phyloP scores from a whole-genome alignment of 2,113 vertebrate species.

The Nematolebias whitei region DNA sequence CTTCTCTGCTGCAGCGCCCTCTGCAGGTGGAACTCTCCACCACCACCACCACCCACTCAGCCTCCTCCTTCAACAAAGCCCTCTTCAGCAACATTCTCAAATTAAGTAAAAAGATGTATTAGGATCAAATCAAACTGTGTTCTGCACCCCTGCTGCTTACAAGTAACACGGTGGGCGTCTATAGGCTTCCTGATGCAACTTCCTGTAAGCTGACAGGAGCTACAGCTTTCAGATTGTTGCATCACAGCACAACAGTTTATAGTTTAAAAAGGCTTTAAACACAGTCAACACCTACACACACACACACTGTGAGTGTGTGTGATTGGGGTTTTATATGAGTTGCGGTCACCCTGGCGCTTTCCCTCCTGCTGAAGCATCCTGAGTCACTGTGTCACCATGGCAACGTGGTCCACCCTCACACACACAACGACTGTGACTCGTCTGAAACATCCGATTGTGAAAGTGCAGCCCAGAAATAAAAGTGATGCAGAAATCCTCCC shows the following conservation, averaged over 20 bases:
- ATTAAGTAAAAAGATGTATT: constrained; percentile 18
- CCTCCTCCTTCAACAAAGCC: neutral
- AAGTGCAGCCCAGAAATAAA: constrained; percentile 2
- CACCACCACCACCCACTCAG: no score
- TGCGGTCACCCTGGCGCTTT: constrained; percentile 37
- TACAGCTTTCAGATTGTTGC: constrained; percentile 71
- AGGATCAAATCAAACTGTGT: constrained; percentile 21
- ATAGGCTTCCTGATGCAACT: constrained; percentile 75
- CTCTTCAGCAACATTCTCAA: neutral
- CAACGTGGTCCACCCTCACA: constrained; percentile 31
- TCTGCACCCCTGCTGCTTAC: constrained; percentile 36
- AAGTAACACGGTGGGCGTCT: constrained; percentile 53
- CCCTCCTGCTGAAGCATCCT: constrained; percentile 56
- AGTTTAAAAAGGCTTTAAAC: constrained; percentile 70
- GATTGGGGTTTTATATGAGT: constrained; percentile 19
- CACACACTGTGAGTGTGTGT: neutral
- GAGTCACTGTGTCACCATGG: constrained; percentile 54
- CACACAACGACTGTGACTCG: constrained; percentile 2
- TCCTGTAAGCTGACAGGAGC: constrained; percentile 71
- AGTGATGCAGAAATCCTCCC: neutral
- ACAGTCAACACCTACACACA: constrained; percentile 50
- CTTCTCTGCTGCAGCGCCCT: constrained; percentile 14
- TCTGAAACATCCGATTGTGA: constrained; percentile 8
- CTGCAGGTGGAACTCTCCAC: constrained; percentile 17
- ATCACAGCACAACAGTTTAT: constrained; percentile 72